Evolutionary conservation across 2,113 vertebrate genomes (phyloP).

Genomic region (Lepus americanus): DNA sequence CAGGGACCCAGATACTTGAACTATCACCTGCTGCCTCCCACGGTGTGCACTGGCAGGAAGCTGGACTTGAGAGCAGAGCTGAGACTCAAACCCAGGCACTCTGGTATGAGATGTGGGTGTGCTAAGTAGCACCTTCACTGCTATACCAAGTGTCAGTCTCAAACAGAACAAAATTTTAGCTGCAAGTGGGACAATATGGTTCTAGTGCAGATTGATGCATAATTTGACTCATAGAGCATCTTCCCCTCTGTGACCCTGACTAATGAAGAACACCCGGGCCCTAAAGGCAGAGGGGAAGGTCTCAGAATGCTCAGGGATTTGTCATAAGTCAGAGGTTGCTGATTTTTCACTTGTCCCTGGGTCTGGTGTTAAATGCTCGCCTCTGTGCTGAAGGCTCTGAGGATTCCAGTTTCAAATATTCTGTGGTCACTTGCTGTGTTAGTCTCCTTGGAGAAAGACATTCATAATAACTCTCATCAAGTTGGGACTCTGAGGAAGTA

Average conservation of each 20-base stretch:
- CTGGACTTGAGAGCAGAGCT: too few relatives aligned
- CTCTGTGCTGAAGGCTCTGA: neutral
- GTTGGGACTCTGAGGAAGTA: neutral
- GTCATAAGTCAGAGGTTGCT: neutral
- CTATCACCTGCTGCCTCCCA: too few relatives aligned
- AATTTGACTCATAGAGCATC: slow-evolving; percentile 6
- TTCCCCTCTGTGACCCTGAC: neutral
- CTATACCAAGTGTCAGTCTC: too few relatives aligned
- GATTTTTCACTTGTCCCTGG: neutral
- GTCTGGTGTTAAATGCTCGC: neutral
- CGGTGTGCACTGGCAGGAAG: too few relatives aligned
- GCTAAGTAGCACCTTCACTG: too few relatives aligned
- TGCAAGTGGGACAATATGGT: neutral
- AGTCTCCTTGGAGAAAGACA: neutral
- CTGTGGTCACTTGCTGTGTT: neutral
- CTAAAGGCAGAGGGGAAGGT: neutral
- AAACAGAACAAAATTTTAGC: neutral
- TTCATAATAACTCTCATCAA: neutral
- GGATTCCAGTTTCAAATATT: neutral
- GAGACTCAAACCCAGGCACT: too few relatives aligned
- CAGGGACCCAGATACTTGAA: too few relatives aligned
- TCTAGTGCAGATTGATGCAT: neutral
- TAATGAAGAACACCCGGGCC: neutral
- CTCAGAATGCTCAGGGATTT: neutral
- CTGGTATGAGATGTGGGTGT: too few relatives aligned